These are phyloP conservation scores for Cylindroiulus punctatus DNA, from an alignment of 2,888 invertebrate genomes.

Conservation along the genomic window DNA sequence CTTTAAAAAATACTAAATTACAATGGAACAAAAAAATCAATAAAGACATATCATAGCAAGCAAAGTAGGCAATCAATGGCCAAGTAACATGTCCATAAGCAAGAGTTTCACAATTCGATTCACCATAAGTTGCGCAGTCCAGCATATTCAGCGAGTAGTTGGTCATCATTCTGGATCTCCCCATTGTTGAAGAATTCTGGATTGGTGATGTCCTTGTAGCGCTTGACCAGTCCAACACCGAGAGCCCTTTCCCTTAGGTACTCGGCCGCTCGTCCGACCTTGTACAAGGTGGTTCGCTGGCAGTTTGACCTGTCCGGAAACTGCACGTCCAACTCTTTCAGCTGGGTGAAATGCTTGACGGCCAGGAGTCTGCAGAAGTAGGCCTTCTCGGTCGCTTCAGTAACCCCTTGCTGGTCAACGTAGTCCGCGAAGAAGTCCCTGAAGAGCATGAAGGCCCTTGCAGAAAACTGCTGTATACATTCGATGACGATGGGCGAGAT, in stretches of 20 bases:
- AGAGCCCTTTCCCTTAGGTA: neutral
- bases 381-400: neutral
- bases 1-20: too few relatives aligned
- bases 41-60: too few relatives aligned
- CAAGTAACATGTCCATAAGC: too few relatives aligned
- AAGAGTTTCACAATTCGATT: too few relatives aligned
- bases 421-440: neutral
- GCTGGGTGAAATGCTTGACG: neutral
- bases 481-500: neutral
- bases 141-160: neutral
- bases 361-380: neutral
- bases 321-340: neutral
- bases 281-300: neutral
- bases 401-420: neutral
- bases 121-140: neutral
- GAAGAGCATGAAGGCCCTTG: neutral
- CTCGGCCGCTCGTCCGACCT: neutral
- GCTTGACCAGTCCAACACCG: neutral
- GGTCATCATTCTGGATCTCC: neutral
- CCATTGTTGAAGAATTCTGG: neutral
- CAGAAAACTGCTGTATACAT: neutral
- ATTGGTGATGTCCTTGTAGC: neutral
- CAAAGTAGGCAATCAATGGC: too few relatives aligned
- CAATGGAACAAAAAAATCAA: too few relatives aligned
- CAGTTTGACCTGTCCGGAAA: neutral